Evolutionary conservation across 2,888 invertebrate genomes (phyloP), one percentile per base, ranked within the genome.

Genomic region (Drosophila peninsularis): DNA sequence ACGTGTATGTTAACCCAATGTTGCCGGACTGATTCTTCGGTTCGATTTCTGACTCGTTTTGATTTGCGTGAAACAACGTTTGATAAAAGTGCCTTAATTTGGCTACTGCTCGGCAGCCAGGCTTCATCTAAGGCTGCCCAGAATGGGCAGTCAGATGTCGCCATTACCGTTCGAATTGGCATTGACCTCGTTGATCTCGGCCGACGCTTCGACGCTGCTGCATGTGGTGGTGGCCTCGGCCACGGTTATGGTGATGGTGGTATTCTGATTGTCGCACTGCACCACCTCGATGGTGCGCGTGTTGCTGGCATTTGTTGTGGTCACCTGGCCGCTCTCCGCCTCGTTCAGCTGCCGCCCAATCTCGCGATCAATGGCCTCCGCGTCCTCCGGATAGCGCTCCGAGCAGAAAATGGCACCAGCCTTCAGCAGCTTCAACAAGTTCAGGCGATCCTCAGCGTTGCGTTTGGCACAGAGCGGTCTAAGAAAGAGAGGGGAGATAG

Each of bases 401-500:
- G 92, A 92, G 71, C 92, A 91, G 57, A 92, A 92, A 32, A 92
- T 92, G 45, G 92, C 92, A 6, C 91, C 92, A n/a, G 92, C 92
- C 65, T 91, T 91, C 10, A 92, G 96, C 81, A 97, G 93, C 92
- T 96, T 96, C 90, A 97, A 93, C 90, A 97, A 93, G 93, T 96
- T 96, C 95, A 97, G 95, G 55, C 97, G 96, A 93, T 97, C 97
- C 93, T 96, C 96, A 52, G 97, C 97, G 93, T 96, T 96, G 74
- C 97, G 94, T 92, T 97, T 97, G 90, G 97, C 97, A 87, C 95
- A 94, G 82, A 97, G 93, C 92, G 95, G 94, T 91, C 95, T 95
- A 30, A 1, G 13, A 7, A 7, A 6, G 21, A 3, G 30, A 10
- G 0, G 5, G 5, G 44, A 4, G 17, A 17, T 3, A 32, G 7